Conservation (phyloP, 2,888 invertebrate genomes). For the Pristionchus japonicus region DNA sequence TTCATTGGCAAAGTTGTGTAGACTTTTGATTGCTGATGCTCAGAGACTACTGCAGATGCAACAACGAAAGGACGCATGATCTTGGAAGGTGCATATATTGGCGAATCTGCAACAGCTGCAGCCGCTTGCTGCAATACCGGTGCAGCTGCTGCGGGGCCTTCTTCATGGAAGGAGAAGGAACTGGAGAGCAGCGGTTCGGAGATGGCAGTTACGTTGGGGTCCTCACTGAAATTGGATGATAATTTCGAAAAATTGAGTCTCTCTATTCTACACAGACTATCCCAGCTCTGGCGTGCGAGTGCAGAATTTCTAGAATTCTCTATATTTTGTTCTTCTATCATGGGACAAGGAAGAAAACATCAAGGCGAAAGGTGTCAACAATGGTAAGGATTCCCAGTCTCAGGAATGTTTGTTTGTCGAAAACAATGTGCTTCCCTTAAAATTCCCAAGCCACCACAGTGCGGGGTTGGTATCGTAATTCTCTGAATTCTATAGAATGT, state of each 20-base stretch:
- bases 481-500: neutral
- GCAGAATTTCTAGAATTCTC: neutral
- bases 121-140: neutral
- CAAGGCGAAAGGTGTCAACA: neutral
- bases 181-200: neutral
- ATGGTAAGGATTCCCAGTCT: neutral
- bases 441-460: conserved; percentile 14
- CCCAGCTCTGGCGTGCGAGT: no score
- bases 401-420: neutral
- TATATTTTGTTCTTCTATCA: neutral
- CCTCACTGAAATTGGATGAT: neutral
- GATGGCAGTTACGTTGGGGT: neutral
- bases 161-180: conserved; percentile 15
- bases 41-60: no score
- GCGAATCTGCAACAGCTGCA: neutral
- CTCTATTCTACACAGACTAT: no score
- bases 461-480: neutral
- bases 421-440: neutral
- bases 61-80: no score
- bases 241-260: neutral
- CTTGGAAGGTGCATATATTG: no score
- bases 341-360: neutral
- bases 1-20: no score
- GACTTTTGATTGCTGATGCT: no score
- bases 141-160: neutral